Percentiles rank a stretch among this genome's conserved stretches.
Conservation (phyloP, 1,140 invertebrate genomes). For the Atopsyche davidsoni region DNA sequence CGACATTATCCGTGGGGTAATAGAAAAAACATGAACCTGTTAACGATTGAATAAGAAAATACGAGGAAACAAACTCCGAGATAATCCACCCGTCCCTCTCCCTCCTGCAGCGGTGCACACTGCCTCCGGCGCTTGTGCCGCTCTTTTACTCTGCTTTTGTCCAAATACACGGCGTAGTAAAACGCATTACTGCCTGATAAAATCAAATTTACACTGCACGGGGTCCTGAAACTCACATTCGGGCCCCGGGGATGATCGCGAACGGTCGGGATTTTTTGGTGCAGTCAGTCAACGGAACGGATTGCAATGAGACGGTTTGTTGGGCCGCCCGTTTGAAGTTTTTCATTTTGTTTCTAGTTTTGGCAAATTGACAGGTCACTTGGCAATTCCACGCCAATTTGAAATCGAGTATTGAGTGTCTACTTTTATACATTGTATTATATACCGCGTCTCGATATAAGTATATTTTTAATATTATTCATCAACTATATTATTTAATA, state of each 20-base stretch:
- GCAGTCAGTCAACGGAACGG: neutral
- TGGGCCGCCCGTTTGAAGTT: too few relatives aligned
- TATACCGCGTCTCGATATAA: too few relatives aligned
- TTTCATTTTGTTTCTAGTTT: too few relatives aligned
- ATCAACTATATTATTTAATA: too few relatives aligned
- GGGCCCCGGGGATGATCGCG: conserved; percentile 4
- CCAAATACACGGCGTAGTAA: conserved; percentile 13
- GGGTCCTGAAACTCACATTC: conserved; percentile 16
- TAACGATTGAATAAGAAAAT: conserved; percentile 21
- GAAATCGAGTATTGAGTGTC: too few relatives aligned
- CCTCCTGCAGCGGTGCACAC: neutral
- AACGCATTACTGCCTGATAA: conserved; percentile 27
- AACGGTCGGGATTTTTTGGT: too few relatives aligned
- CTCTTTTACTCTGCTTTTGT: conserved; percentile 15
- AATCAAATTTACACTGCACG: conserved; percentile 26
- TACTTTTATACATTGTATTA: too few relatives aligned
- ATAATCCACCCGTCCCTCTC: neutral
- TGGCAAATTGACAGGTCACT: too few relatives aligned
- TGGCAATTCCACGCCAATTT: too few relatives aligned
- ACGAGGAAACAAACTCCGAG: conserved; percentile 17
- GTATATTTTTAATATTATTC: too few relatives aligned
- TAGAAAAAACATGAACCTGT: conserved; percentile 31
- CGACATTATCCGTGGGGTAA: conserved; percentile 28
- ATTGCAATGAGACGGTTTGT: too few relatives aligned
- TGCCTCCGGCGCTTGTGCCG: neutral